Conservation (phyloP, 37 sponge, comb jelly and placozoan species). For the Beroe forskalii region DNA sequence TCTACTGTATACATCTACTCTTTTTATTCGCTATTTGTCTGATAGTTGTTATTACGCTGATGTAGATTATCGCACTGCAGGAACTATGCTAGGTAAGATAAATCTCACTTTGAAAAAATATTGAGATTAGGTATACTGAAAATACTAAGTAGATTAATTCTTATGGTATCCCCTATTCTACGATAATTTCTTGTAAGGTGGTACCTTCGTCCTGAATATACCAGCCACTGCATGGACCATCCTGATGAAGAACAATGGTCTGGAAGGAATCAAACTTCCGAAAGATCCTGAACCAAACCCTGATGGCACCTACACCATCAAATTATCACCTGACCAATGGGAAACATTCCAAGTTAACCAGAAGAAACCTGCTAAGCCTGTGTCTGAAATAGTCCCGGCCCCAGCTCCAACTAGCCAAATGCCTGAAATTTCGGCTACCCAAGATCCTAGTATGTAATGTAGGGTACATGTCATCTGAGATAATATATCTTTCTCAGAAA, state of each 20-base stretch:
- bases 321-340: background rate
- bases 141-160: too few relatives aligned
- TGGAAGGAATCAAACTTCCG: background rate
- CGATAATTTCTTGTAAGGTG: conserved; percentile 42
- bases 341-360: conserved; percentile 12
- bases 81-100: too few relatives aligned
- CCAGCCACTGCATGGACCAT: background rate
- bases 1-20: too few relatives aligned
- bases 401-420: background rate
- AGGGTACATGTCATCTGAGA: background rate
- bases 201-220: background rate
- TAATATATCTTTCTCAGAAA: background rate
- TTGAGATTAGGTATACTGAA: too few relatives aligned
- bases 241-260: background rate
- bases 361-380: background rate
- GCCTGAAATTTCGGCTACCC: background rate
- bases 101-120: too few relatives aligned
- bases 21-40: too few relatives aligned
- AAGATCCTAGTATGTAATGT: conserved; percentile 37
- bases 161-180: too few relatives aligned
- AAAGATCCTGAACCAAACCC: background rate
- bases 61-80: too few relatives aligned
- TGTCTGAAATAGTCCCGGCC: background rate
- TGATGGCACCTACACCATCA: conserved; percentile 18
- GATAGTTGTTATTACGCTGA: too few relatives aligned